These are phyloP conservation scores for Melinaea menophilus DNA, from an alignment of 2,888 invertebrate species.

Conservation along the genomic window DNA sequence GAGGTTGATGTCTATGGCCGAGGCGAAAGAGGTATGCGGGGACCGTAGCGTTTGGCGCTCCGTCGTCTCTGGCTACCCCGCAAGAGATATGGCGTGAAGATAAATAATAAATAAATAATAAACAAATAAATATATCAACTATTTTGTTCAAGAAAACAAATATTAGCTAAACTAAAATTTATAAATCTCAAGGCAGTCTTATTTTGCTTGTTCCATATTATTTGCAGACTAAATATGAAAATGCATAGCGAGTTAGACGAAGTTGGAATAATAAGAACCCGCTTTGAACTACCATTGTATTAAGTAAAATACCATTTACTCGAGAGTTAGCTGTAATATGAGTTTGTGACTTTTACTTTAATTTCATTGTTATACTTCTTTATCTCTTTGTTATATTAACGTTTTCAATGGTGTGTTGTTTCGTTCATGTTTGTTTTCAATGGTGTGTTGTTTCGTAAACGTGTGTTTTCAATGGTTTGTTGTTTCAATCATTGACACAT, in stretches of 20 bases:
- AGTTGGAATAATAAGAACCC: conserved; percentile 61
- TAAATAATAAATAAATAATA: too few relatives aligned
- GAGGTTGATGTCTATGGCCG: too few relatives aligned
- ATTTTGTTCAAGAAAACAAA: neutral
- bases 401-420: neutral
- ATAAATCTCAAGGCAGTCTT: neutral
- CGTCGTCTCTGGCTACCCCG: too few relatives aligned
- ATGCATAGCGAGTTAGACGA: conserved; percentile 62
- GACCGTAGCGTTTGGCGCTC: too few relatives aligned
- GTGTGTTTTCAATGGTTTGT: neutral
- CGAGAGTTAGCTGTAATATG: conserved; percentile 33
- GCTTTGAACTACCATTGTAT: conserved; percentile 51
- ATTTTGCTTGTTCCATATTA: conserved; percentile 1
- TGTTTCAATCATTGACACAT: too few relatives aligned
- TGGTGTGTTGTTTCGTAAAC: neutral
- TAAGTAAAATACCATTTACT: conserved; percentile 49
- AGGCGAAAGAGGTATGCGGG: too few relatives aligned
- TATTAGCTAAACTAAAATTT: neutral
- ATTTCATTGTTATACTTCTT: conserved; percentile 36
- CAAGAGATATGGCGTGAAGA: too few relatives aligned
- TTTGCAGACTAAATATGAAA: conserved; percentile 55
- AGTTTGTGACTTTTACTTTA: conserved; percentile 38
- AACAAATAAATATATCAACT: too few relatives aligned
- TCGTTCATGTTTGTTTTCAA: neutral
- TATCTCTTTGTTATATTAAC: conserved; percentile 14